A percentile compares a stretch with the other conserved stretches of the same genome.
Evolutionary conservation across 2,888 invertebrate species (phyloP).

Genomic region (Agriopis marginaria): DNA sequence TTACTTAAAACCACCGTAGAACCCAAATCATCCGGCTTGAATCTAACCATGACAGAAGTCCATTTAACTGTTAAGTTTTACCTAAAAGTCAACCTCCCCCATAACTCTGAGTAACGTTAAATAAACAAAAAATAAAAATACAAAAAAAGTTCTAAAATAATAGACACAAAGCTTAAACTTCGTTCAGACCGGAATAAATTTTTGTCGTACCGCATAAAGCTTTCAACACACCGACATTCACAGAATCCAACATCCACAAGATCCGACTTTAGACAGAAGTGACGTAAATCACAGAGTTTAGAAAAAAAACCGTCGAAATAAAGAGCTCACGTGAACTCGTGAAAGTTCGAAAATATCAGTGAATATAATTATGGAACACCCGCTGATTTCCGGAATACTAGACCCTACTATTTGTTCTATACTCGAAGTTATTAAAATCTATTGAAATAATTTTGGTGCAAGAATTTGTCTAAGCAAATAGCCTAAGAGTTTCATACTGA

Average conservation of each 20-base stretch:
- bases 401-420: constrained; percentile 62
- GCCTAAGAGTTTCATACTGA: too few relatives aligned
- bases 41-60: background rate
- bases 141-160: constrained; percentile 46
- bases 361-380: constrained; percentile 85
- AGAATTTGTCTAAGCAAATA: too few relatives aligned
- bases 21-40: too few relatives aligned
- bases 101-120: constrained; percentile 8
- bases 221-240: constrained; percentile 79
- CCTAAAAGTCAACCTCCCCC: background rate
- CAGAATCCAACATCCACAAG: constrained; percentile 73
- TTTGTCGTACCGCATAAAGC: constrained; percentile 72
- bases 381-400: constrained; percentile 79
- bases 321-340: constrained; percentile 74
- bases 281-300: constrained; percentile 83
- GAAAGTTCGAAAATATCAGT: constrained; percentile 84
- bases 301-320: constrained; percentile 78
- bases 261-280: constrained; percentile 64
- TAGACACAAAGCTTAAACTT: constrained; percentile 64
- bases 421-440: too few relatives aligned
- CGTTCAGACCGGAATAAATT: constrained; percentile 81
- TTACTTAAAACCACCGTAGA: too few relatives aligned
- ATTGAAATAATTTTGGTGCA: too few relatives aligned
- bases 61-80: background rate
- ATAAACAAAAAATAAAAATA: constrained; percentile 17